phyloP scores from a whole-genome alignment of 2,888 invertebrate species.

The Apamea sordens region DNA sequence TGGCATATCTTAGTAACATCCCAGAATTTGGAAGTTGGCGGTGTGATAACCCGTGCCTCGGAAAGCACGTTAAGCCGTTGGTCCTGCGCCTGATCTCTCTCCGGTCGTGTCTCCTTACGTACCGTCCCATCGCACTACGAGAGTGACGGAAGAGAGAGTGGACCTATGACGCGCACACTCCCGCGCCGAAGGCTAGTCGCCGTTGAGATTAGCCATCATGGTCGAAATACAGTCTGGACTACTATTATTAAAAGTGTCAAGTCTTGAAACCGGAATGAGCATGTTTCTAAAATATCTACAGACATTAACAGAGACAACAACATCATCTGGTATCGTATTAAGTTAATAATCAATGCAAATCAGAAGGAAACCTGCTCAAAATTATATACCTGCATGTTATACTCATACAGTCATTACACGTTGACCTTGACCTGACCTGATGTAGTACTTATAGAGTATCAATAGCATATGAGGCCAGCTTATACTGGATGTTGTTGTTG shows the following conservation, averaged over 20 bases:
- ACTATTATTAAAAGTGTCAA: not conserved
- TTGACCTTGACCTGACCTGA: not conserved
- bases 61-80: no score
- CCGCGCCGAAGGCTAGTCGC: no score
- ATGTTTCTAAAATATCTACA: not conserved
- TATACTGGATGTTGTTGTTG: not conserved
- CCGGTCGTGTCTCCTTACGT: no score
- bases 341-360: not conserved
- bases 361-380: slow-evolving; percentile 2
- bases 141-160: no score
- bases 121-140: no score
- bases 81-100: no score
- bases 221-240: not conserved
- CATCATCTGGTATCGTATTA: not conserved
- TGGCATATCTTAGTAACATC: no score
- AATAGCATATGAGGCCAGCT: not conserved
- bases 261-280: not conserved
- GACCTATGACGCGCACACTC: no score
- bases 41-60: no score
- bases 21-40: no score
- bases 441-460: not conserved
- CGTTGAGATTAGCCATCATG: no score
- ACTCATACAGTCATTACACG: not conserved
- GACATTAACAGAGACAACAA: not conserved
- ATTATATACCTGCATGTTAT: not conserved